Conservation (phyloP, 2,113 vertebrate genomes). For the Callithrix jacchus region DNA sequence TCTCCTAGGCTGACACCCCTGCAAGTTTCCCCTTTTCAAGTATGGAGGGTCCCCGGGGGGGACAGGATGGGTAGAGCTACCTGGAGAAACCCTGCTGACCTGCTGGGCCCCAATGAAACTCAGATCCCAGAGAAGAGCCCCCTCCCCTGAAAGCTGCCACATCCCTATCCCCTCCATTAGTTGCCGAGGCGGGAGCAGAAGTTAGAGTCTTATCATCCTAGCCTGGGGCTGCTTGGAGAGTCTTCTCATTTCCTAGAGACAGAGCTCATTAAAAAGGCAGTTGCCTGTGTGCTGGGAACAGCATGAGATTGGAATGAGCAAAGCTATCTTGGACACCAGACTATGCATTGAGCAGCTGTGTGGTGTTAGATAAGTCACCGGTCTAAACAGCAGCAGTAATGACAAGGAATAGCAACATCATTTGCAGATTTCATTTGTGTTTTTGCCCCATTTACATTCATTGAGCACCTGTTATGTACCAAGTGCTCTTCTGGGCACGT, state of each 20-base stretch:
- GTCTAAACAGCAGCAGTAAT: not conserved
- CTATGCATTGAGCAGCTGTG: not conserved
- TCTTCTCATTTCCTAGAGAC: not conserved
- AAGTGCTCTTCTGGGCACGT: not conserved
- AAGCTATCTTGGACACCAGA: not conserved
- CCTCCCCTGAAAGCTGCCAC: not conserved
- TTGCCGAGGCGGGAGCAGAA: not conserved
- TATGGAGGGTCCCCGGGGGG: not conserved
- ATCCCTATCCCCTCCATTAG: accelerated
- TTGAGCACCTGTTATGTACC: not conserved
- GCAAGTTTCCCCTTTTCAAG: not conserved
- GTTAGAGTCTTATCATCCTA: not conserved
- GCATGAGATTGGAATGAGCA: not conserved
- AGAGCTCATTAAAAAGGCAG: not conserved
- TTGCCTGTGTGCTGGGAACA: not conserved
- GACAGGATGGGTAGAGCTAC: not conserved
- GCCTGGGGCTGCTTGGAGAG: not conserved
- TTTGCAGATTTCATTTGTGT: too few species aligned
- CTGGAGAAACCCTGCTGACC: conserved; percentile 82
- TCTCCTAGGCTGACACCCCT: accelerated
- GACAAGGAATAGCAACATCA: too few species aligned
- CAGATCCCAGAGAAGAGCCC: not conserved
- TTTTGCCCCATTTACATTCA: not conserved
- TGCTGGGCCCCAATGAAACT: conserved; percentile 59
- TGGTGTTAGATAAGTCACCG: not conserved